A percentile compares a stretch with the other conserved stretches of the same genome.
Conservation (phyloP, 1,140 invertebrate species). For the Drosophila pruinosa region DNA sequence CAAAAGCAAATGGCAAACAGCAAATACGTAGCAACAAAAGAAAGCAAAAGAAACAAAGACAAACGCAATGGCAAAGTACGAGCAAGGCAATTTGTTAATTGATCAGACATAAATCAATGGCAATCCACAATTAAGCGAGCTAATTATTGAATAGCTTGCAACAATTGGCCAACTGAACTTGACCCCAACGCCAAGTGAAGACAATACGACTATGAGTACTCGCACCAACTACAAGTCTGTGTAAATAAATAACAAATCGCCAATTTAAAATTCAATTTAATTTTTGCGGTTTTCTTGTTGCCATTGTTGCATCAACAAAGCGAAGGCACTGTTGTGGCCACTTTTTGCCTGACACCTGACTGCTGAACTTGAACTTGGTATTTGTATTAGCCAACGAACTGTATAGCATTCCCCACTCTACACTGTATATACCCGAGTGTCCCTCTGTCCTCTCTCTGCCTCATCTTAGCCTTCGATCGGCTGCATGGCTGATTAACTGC, state of each 20-base stretch:
- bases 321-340: conserved; percentile 27
- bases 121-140: conserved; percentile 64
- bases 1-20: conserved; percentile 31
- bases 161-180: conserved; percentile 68
- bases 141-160: conserved; percentile 68
- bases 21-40: conserved; percentile 17
- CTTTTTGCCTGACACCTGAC: conserved; percentile 22
- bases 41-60: conserved; percentile 18
- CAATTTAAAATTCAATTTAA: conserved; percentile 33
- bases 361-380: conserved; percentile 52
- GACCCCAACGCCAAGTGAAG: conserved; percentile 67
- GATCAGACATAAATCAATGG: conserved; percentile 69
- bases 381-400: conserved; percentile 11
- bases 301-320: conserved; percentile 19
- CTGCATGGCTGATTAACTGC: conserved; percentile 29
- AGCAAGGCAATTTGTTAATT: conserved; percentile 72
- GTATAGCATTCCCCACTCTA: not conserved
- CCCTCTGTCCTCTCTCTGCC: not conserved
- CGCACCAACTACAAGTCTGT: conserved; percentile 5
- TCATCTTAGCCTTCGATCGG: not conserved
- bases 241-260: conserved; percentile 5
- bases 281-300: conserved; percentile 29
- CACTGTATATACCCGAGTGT: no score
- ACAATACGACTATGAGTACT: conserved; percentile 49
- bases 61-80: conserved; percentile 53